Base-by-base conservation (phyloP, 2,888 invertebrate genomes). In the Drosophila neonasuta region DNA sequence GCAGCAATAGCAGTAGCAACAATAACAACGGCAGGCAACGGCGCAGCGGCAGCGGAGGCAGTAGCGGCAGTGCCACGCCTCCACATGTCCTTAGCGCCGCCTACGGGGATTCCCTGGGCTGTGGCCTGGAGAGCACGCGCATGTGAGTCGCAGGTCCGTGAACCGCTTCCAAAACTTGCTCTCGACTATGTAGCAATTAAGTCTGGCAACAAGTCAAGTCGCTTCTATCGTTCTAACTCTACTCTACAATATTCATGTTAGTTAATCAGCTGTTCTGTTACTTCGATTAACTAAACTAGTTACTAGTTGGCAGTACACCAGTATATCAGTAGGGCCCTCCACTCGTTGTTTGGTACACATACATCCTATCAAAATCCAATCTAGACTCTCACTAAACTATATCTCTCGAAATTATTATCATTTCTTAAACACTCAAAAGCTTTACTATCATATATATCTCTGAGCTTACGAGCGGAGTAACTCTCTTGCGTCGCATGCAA, bases 51-150 rank as follows among this genome's bases (percentile, higher is more conserved):
- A 48, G 54, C 42, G 36, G 45, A 49, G 51, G 63, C 42, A 57
- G 56, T 20, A 58, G 67, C 52, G 65, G 64, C 36, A 65, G 63
- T 55, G 63, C 54, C 41, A 72, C 66, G 49, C 75, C 68, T 13
- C 65, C 68, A 4, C 62, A 64, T 10, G 13, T 24, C 29, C 42
- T 56, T 0, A 32, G 42, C 36, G 51, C 63, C 32, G 55, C 63
- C 50, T 73, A 63, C 10, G 61, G 45, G 13, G 74, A 75, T 50
- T 59, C 69, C 17, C 52, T 89, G 62, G 85, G 52, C 45, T 62
- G 63, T 34, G 65, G 71, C 30, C 56, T 89, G 63, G 87, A 88
- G 66, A 89, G 89, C 77, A 89, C 89, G 24, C 88, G 89, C 56
- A 89, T 89, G 89, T 89, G 56, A 79, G 57, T 6, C 36, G 34